Evolutionary conservation across 2,888 invertebrate species (phyloP), one percentile per base, ranked within the genome.

Genomic region (Liopterus haemorrhoidalis): DNA sequence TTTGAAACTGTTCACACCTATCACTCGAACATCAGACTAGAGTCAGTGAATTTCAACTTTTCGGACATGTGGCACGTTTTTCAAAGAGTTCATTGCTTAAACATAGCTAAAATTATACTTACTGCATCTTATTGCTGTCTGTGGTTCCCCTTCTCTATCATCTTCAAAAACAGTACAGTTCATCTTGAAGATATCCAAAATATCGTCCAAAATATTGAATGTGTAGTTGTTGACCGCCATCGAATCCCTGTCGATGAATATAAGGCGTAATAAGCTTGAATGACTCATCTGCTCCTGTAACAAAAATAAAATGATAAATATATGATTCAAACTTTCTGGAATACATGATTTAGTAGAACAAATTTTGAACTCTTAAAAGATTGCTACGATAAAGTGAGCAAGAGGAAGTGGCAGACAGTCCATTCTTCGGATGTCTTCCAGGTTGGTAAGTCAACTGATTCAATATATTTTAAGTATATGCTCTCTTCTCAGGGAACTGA

Each of bases 161-260:
- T 69, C 67, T 27, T 64, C 59, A 24, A 61, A 59, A 46, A 65
- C 54, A 2, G 54, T 62, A 41, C 66, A 68, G 12, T 60, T 61
- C 32, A 69, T 60, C 49, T 64, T 62, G 22, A 72, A 57, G 9
- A 70, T 63, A 20, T 68, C 57, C 41, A 63, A 48, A 4, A 57
- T 54, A 49, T 70, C 69, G 1, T 59, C 63, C 5, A 69, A 52
- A 24, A 73, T 58, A 16, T 56, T 55, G 9, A 68, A 58, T 25
- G 52, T 57, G 54, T 71, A 72, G 18, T 60, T 57, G 52, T 73
- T 73, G 24, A 67, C 69, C 9, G 53, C 59, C 6, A 57, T 51
- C 11, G 64, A 61, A 53, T 73, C 73, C 4, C 61, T 60, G 46
- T 73, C 73, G 41, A 59, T 64, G 48, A 73, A 60, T 49, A 71